A percentile compares a stretch with the other conserved stretches of the same genome.
Conservation (phyloP, 1,140 invertebrate genomes). For the Bradynema listronoti region DNA sequence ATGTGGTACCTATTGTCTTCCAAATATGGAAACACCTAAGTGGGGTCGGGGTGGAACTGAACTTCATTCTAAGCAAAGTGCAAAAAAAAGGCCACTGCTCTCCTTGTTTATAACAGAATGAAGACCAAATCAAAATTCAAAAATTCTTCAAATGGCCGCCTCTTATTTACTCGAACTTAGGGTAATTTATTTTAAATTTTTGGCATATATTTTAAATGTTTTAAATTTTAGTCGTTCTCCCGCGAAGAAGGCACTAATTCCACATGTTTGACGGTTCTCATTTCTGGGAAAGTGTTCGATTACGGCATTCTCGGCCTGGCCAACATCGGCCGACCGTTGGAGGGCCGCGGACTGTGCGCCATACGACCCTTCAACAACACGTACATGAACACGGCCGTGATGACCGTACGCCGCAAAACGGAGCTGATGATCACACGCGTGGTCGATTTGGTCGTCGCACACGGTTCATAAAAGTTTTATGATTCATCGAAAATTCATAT, state of each 20-base stretch:
- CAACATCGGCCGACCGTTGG: slow-evolving; percentile 15
- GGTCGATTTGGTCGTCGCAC: slow-evolving; percentile 41
- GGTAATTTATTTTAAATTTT: slow-evolving; percentile 17
- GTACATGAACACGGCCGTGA: slow-evolving; percentile 27
- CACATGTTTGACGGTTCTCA: slow-evolving; percentile 33
- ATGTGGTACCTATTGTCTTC: no score
- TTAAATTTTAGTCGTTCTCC: slow-evolving; percentile 40
- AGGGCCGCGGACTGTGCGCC: slow-evolving; percentile 28
- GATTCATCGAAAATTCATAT: slow-evolving; percentile 1
- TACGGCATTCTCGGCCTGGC: slow-evolving; percentile 31
- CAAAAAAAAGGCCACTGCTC: no score
- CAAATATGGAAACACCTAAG: no score
- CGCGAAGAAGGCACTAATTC: slow-evolving; percentile 34
- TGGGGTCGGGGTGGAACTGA: no score
- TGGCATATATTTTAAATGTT: slow-evolving; percentile 4
- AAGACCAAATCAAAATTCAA: no score
- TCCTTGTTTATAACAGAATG: no score
- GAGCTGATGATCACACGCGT: slow-evolving; percentile 45
- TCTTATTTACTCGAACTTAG: no score
- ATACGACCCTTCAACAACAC: slow-evolving; percentile 13
- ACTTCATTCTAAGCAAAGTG: no score
- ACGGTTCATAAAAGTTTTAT: slow-evolving; percentile 32
- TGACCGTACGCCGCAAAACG: slow-evolving; percentile 27
- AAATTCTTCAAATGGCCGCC: no score
- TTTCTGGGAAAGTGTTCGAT: slow-evolving; percentile 40